Percentiles rank a stretch among this genome's conserved stretches.
These are phyloP conservation scores for Gadus macrocephalus DNA, from an alignment of 2,113 vertebrate genomes.

Conservation along the genomic window DNA sequence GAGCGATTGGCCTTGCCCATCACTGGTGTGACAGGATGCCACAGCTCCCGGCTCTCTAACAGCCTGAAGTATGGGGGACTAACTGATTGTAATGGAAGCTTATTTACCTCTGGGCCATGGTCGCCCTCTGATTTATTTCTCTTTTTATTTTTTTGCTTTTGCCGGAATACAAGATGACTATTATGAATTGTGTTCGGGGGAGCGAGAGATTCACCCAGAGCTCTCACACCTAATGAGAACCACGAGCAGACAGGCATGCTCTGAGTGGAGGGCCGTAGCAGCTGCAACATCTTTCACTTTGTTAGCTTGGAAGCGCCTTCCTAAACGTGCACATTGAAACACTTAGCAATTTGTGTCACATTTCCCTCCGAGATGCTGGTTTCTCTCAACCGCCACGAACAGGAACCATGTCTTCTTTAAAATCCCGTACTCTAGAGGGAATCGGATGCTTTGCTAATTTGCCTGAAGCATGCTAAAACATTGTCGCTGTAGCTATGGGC, in stretches of 20 bases:
- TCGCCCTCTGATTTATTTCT: conserved; percentile 31
- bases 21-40: conserved; percentile 29
- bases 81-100: conserved; percentile 38
- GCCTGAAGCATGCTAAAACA: conserved; percentile 50
- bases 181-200: conserved; percentile 5
- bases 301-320: conserved; percentile 41
- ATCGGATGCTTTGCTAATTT: conserved; percentile 57
- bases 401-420: conserved; percentile 53
- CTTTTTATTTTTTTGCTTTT: conserved; percentile 34
- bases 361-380: conserved; percentile 39
- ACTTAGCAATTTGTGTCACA: conserved; percentile 51
- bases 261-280: conserved; percentile 13
- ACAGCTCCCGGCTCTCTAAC: conserved; percentile 23
- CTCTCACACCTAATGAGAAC: conserved; percentile 27
- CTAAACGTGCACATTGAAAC: conserved; percentile 54
- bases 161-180: conserved; percentile 24
- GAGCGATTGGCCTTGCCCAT: conserved; percentile 33
- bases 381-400: conserved; percentile 34
- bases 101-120: conserved; percentile 32
- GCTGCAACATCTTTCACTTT: conserved; percentile 37
- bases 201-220: conserved; percentile 32
- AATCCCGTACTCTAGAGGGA: conserved; percentile 45
- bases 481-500: neutral
- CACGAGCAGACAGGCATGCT: conserved; percentile 26
- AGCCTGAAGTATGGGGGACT: conserved; percentile 1